Evolutionary conservation across 2,113 vertebrate species (phyloP).

Genomic region (Hydropotes inermis): DNA sequence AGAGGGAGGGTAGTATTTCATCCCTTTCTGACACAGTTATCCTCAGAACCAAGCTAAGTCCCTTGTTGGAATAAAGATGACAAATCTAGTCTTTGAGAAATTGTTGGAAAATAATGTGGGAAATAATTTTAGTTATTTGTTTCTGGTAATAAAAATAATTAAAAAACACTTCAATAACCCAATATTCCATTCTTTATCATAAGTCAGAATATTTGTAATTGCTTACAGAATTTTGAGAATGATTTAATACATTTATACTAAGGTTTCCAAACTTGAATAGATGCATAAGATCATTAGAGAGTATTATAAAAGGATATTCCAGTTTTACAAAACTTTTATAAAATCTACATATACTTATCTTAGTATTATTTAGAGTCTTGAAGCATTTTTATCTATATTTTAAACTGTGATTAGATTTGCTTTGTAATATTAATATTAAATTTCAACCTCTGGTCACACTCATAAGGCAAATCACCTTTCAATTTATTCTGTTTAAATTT

Average conservation of each 20-base stretch:
- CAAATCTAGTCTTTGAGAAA: not conserved
- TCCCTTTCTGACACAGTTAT: not conserved
- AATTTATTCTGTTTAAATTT: slow-evolving; percentile 54
- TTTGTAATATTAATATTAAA: slow-evolving; percentile 44
- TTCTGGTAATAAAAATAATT: not conserved
- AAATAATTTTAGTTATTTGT: not conserved
- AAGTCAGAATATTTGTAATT: not conserved
- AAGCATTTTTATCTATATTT: slow-evolving; percentile 45
- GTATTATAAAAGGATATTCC: not conserved
- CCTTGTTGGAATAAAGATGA: not conserved
- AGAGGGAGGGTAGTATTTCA: not conserved
- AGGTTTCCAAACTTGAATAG: not conserved
- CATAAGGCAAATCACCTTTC: slow-evolving; percentile 38
- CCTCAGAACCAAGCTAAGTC: not conserved
- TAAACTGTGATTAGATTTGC: slow-evolving; percentile 35
- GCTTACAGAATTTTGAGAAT: not conserved
- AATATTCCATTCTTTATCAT: not conserved
- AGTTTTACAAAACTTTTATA: not conserved
- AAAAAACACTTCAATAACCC: not conserved
- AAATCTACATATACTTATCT: slow-evolving; percentile 8
- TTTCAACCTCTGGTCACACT: slow-evolving; percentile 31
- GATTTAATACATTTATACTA: not conserved
- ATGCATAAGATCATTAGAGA: not conserved
- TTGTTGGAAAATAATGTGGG: not conserved
- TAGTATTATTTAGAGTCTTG: not conserved